Evolutionary conservation across 2,113 vertebrate genomes (phyloP), one percentile per base, ranked within the genome.

Genomic region (Amblyopsis rosae): DNA sequence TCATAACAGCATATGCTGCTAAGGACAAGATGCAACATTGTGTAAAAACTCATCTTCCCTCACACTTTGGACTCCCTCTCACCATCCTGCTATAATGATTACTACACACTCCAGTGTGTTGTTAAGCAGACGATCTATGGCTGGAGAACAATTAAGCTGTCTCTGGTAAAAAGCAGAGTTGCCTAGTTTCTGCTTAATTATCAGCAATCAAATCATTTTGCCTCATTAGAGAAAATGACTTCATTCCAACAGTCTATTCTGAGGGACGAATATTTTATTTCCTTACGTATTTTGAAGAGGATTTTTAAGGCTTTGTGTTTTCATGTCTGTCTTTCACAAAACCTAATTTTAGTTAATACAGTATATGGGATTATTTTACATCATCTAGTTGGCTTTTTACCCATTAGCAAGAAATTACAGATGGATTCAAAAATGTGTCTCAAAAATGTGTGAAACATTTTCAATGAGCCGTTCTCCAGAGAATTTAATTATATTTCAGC

Each of bases 21-120:
- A 62, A 77, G 79, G 59, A 72, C 17, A 77, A 63, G 9, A 73
- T 67, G 60, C 63, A 66, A 53, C 75, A 79, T 48, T 59, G 55
- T 57, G 81, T 67, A 12, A 53, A 19, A 13, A 19, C 66, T 59
- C 62, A 51, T 62, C 46, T 10, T 13, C 12, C 7, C 67, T 53
- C 65, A 62, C 61, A 64, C 17, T 49, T 16, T 65, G n/a, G 54
- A 13, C 50, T 67, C 35, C 70, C 35, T 48, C 35, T 48, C n/a
- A 26, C 7, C 54, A 3, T 26, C 64, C 53, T 46, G 51, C 53
- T 50, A 55, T 51, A 47, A 59, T 68, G 15, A 50, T 32, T 26
- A 16, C 45, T 33, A 11, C 35, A 6, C 67, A 62, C 59, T 67
- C 53, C 16, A 15, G 2, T 71, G 53, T 56, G 12, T 12, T 57